Evolutionary conservation across 1,140 invertebrate species (phyloP), one percentile per base, ranked within the genome.

Genomic region (Heliconius himera): DNA sequence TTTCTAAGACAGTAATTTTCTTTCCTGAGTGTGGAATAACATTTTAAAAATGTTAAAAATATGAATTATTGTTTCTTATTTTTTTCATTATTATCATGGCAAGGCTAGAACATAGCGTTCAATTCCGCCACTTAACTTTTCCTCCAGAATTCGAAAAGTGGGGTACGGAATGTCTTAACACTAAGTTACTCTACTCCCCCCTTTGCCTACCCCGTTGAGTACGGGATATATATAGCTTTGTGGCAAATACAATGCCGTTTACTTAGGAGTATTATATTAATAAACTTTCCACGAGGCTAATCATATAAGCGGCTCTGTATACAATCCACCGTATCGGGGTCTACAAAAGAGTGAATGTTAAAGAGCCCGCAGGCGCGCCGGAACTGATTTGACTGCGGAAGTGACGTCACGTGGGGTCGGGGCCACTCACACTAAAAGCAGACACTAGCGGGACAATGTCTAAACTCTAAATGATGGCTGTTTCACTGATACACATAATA

Each of bases 311-410:
- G 86, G 86, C 89, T 81, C 85, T 81, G 84, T 80, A 84, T 85
- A 87, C 87, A 87, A 91, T 89, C 87, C 85, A 85, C 85, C 84
- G 83, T 86, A 87, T 87, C 86, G 82, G 84, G 82, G 85, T 75
- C 76, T 82, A 90, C 90, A 90, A 83, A 89, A 90, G 90, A 89
- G 89, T 86, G 83, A 84, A 89, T 85, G 90, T 87, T 88, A 91
- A 88, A 91, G 89, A 84, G 88, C 87, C 85, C 86, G 85, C 87
- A 86, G 90, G 87, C 83, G 89, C 86, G 88, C 87, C 90, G 91
- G 91, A 93, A 93, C 83, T 83, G 87, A 88, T 93, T 93, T 85
- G 89, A 89, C 89, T 88, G 85, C 90, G 91, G 91, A 93, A 88
- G 87, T 92, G 87, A 91, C 86, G 87, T 90, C 89, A 89, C 78